Conservation (phyloP, 2,888 invertebrate genomes). For the Charanyca ferruginea region DNA sequence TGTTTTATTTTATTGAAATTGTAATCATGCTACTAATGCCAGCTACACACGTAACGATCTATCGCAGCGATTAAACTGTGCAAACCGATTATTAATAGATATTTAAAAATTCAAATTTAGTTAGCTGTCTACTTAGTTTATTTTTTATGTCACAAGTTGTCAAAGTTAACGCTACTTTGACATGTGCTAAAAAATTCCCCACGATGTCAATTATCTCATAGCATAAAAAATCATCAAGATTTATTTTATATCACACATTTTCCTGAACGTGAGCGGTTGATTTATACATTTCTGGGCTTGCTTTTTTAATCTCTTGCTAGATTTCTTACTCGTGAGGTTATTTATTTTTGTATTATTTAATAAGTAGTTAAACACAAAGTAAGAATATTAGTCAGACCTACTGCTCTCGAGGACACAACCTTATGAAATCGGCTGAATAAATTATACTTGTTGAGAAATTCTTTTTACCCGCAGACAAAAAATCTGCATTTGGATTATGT, state of each 20-base stretch:
- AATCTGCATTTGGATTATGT: not conserved
- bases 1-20: too few species aligned
- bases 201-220: not conserved
- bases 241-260: not conserved
- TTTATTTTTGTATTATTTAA: not conserved
- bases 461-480: not conserved
- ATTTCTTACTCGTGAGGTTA: not conserved
- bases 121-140: not conserved
- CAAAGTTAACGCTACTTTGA: too few species aligned
- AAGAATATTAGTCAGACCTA: too few species aligned
- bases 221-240: conserved; percentile 10
- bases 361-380: too few species aligned
- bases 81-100: too few species aligned
- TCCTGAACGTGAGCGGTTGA: not conserved
- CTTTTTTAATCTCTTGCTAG: not conserved
- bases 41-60: too few species aligned
- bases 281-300: not conserved
- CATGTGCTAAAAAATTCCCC: too few species aligned
- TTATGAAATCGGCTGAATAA: not conserved
- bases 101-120: not conserved
- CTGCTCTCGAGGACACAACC: too few species aligned
- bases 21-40: too few species aligned
- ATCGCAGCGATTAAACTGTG: too few species aligned
- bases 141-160: not conserved
- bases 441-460: not conserved